These are phyloP conservation scores for Procapra przewalskii DNA, from an alignment of 2,113 vertebrate species.

Conservation along the genomic window DNA sequence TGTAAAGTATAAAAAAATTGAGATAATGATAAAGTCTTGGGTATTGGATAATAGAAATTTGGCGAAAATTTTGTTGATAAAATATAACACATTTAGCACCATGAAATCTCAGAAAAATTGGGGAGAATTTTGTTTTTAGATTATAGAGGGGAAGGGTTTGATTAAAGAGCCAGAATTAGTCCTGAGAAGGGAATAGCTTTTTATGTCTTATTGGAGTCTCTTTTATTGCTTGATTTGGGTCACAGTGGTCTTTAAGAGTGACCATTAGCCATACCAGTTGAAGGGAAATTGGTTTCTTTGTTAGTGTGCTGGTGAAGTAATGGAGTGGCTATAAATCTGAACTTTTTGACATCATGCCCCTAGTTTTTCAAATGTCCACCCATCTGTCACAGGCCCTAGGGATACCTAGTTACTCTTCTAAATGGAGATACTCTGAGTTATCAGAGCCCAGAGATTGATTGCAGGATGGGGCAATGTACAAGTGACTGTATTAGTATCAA, in stretches of 20 bases:
- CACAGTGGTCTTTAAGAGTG: conserved; percentile 53
- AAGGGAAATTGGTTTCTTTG: conserved; percentile 47
- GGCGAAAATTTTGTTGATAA: conserved; percentile 22
- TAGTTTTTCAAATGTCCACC: conserved; percentile 19
- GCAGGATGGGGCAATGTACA: not conserved
- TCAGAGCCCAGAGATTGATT: conserved; percentile 33
- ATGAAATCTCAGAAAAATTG: conserved; percentile 48
- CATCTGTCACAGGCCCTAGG: conserved; percentile 1
- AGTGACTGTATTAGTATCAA: not conserved
- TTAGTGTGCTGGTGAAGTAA: conserved; percentile 50
- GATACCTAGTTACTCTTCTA: conserved; percentile 42
- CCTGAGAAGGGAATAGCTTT: not conserved
- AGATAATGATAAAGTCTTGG: conserved; percentile 18
- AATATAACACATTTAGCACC: not conserved
- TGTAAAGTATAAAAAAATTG: conserved; percentile 25
- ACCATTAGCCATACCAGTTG: conserved; percentile 15
- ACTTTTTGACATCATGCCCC: conserved; percentile 12
- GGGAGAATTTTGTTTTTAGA: conserved; percentile 6
- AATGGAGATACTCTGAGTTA: not conserved
- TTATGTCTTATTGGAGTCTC: not conserved
- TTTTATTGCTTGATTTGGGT: conserved; percentile 38
- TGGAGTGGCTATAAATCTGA: conserved; percentile 27
- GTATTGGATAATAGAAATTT: conserved; percentile 22
- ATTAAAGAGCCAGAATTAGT: conserved; percentile 28
- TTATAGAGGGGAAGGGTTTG: not conserved